Base-by-base conservation (phyloP, 2,113 vertebrate genomes). In the Prunella fulvescens region DNA sequence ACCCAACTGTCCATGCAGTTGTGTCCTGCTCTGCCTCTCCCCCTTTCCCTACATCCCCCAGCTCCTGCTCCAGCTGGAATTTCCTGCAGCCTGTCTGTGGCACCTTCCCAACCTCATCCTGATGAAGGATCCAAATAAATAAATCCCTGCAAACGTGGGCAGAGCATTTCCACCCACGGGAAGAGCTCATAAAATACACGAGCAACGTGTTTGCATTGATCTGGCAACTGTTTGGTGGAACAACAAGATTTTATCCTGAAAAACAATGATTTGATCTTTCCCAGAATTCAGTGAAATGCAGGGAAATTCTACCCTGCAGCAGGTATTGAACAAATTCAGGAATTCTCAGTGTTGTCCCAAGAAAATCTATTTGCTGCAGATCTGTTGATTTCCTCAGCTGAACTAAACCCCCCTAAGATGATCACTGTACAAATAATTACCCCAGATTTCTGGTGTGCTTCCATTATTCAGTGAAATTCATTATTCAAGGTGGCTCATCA, bases 1-100 rank as follows among this genome's bases (percentile, higher is more conserved):
- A 23, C n/a, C 39, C 42, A 51, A 3, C 18, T 9, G 24, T 19
- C 65, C 5, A 0, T 7, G 25, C 29, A 47, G 10, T 3, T 4
- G 15, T 6, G n/a, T 40, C 72, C 88, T 53, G 20, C 71, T 66
- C 73, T 47, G 50, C 70, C 45, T 70, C 37, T 20, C 12, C 26
- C 35, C 33, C 24, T 51, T 33, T 33, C 70, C 47, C 39, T 3
- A 0, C 6, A 4, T 12, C 31, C 26, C 61, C 25, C 74, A 58
- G 31, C 56, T 70, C 54, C 19, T 86, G 19, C 11, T 37, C 16
- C n/a, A 56, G 40, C 64, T 65, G 48, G 57, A 3, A n/a, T 42
- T 57, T 33, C 45, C 60, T 40, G 26, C 64, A 83, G 48, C 40
- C 53, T 47, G 14, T 4, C 25, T 3, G 0, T 16, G 45, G 72